These are phyloP conservation scores for Eulemur albifrons DNA, from an alignment of 2,797 vertebrate species.

Conservation along the genomic window DNA sequence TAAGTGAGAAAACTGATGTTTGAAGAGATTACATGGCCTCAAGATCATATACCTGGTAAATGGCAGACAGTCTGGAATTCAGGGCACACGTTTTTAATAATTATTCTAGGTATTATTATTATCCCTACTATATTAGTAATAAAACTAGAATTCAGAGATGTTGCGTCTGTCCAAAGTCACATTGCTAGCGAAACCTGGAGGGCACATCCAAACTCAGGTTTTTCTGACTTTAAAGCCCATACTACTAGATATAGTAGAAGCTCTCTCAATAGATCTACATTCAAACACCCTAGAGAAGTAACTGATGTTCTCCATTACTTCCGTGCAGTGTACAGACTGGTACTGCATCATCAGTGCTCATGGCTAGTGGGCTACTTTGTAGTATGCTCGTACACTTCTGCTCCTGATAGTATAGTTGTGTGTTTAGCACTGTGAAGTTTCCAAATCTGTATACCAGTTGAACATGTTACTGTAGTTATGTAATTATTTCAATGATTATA, in stretches of 20 bases:
- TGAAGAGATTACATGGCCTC: constrained; percentile 28
- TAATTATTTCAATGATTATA: neutral
- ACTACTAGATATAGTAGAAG: neutral
- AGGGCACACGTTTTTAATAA: neutral
- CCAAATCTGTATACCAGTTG: neutral
- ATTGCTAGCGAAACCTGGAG: neutral
- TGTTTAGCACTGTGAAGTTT: neutral
- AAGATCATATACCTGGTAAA: neutral
- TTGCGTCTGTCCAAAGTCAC: neutral
- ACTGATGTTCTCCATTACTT: neutral
- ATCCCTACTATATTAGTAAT: neutral
- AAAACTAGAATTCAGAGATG: neutral
- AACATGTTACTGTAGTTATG: neutral
- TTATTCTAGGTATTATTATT: constrained; percentile 1
- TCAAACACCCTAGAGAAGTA: neutral
- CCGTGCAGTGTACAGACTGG: neutral
- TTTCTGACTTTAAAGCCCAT: neutral
- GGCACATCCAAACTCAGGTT: neutral
- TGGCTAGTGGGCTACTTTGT: neutral
- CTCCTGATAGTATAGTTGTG: neutral
- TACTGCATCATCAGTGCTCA: neutral
- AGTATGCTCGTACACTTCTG: neutral
- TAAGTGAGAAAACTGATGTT: constrained; percentile 40
- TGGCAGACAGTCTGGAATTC: neutral
- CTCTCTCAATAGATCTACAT: neutral